Evolutionary conservation across 1,140 invertebrate genomes (phyloP).

Genomic region (Brachionus manjavacas): DNA sequence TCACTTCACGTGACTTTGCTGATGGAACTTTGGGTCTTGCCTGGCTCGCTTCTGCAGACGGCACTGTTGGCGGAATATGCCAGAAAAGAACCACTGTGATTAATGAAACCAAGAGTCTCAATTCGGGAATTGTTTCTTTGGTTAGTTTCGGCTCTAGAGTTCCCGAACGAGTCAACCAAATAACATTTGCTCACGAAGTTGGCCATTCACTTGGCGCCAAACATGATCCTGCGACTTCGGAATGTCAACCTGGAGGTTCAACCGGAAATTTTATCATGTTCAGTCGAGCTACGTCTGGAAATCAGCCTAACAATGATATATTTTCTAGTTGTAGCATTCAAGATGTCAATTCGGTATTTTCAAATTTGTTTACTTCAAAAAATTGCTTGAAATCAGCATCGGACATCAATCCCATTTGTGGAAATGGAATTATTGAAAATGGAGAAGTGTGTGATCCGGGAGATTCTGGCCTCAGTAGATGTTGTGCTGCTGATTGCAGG

Average conservation of each 20-base stretch:
- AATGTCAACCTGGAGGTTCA: not conserved
- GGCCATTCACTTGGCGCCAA: constrained; percentile 96
- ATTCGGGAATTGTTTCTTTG: constrained; percentile 97
- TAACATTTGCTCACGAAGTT: constrained; percentile 96
- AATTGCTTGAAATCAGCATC: not conserved
- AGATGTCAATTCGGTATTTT: constrained; percentile 63
- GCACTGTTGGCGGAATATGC: constrained; percentile 78
- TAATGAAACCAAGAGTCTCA: constrained; percentile 66
- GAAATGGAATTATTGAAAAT: constrained; percentile 94
- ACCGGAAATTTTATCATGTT: constrained; percentile 69
- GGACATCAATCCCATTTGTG: constrained; percentile 74
- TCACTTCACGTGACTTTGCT: constrained; percentile 95
- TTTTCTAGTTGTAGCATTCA: constrained; percentile 72
- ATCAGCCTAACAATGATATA: constrained; percentile 86
- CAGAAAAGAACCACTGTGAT: constrained; percentile 65
- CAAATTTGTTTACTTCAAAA: not conserved
- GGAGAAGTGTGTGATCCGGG: constrained; percentile 98
- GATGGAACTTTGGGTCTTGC: constrained; percentile 90
- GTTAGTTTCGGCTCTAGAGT: constrained; percentile 98
- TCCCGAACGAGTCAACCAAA: constrained; percentile 88
- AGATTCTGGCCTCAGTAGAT: constrained; percentile 76
- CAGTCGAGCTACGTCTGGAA: constrained; percentile 86
- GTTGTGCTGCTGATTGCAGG: not conserved
- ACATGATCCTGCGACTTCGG: not conserved
- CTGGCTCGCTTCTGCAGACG: constrained; percentile 70